Evolutionary conservation across 1,140 invertebrate species (phyloP).

Genomic region (Bombus impatiens): DNA sequence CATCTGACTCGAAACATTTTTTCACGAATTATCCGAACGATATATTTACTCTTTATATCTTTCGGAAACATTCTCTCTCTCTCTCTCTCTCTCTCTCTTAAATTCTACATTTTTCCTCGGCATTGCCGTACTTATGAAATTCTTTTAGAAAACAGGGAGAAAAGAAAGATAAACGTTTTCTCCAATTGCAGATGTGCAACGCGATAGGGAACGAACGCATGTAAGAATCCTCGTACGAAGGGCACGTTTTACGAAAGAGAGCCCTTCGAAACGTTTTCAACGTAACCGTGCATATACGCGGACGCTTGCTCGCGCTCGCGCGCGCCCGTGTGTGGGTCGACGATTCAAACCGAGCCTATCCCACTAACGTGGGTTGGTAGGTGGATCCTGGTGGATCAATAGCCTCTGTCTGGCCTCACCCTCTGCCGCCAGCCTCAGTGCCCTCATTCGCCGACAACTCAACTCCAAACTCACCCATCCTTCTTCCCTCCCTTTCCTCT

Average conservation of each 20-base stretch:
- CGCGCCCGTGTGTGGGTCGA: constrained; percentile 55
- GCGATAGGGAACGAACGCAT: background rate
- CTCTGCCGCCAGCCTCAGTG: constrained; percentile 73
- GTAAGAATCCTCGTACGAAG: constrained; percentile 16
- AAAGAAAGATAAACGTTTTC: background rate
- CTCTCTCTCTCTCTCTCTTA: background rate
- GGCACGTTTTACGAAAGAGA: constrained; percentile 15
- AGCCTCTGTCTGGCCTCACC: constrained; percentile 80
- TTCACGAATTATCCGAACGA: background rate
- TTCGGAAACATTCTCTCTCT: background rate
- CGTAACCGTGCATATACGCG: constrained; percentile 25
- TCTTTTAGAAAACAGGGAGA: background rate
- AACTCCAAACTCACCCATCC: constrained; percentile 71
- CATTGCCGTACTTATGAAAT: background rate
- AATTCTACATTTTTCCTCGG: background rate
- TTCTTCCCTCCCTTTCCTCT: constrained; percentile 14
- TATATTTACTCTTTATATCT: background rate
- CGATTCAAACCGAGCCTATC: constrained; percentile 74
- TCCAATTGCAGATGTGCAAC: background rate
- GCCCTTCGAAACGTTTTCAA: constrained; percentile 47
- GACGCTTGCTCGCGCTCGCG: background rate
- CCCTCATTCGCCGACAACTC: constrained; percentile 74
- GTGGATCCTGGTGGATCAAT: constrained; percentile 79
- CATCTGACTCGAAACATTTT: background rate
- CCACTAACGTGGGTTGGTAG: constrained; percentile 74